Base-by-base conservation (phyloP, 2,797 vertebrate species). In the Neolamprologus multifasciatus region DNA sequence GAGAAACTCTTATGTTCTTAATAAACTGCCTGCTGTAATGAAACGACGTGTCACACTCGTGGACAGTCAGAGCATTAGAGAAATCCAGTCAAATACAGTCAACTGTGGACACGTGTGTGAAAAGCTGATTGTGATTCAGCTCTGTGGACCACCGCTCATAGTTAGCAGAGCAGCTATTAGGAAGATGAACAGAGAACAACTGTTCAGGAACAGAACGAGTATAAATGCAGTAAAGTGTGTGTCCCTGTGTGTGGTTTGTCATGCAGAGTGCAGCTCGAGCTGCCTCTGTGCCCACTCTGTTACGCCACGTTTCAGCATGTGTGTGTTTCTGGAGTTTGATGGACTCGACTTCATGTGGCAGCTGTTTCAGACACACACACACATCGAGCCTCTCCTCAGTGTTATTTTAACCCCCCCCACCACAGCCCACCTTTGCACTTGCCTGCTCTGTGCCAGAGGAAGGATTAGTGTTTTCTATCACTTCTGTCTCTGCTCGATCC, bases 381-480 rank as follows among this genome's bases (percentile, higher is more conserved):
- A 26, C 55, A 76, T 29, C 26, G 26, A 29, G 26, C 79, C 85
- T 93, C 90, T 87, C 88, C 91, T 84, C 89, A 76, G 86, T 94
- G 95, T 95, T 96, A 94, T 96, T 96, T 93, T 94, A 96, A 97
- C n/a, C 92, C 94, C 57, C 54, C 57, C 81, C 80, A 78, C 82
- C 83, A 84, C 74, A 29, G 89, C 90, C 86, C 89, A 89, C 86
- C 83, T 90, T 84, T 83, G 86, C 83, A 67, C 87, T 84, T 84
- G 84, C 93, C 89, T 87, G 85, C 91, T 67, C 21, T 80, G 87
- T 92, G 94, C 95, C 94, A 95, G 88, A 80, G 93, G 88, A 83
- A 90, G 90, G 96, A 96, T 96, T 96, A 96, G 95, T 94, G 91
- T 95, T 96, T 95, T 92, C 94, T 96, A 94, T 95, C 93, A 95